A percentile compares a stretch with the other conserved stretches of the same genome.
Evolutionary conservation across 2,888 invertebrate species (phyloP).

Genomic region (Neria commutata): DNA sequence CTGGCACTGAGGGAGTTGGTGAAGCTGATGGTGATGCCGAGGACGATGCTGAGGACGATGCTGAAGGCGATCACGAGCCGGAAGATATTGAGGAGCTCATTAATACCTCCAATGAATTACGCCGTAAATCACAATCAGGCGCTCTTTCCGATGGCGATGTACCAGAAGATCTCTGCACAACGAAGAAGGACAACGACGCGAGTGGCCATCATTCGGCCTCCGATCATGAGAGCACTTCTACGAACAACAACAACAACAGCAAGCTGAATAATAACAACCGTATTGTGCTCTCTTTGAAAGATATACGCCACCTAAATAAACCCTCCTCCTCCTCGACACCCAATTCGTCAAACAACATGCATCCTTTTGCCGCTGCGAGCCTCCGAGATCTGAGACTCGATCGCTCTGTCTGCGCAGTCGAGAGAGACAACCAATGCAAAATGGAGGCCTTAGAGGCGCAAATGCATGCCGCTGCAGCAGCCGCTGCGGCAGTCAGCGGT

Average conservation of each 20-base stretch:
- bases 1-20: constrained; percentile 63
- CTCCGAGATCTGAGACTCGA: constrained; percentile 45
- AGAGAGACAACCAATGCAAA: constrained; percentile 53
- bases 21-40: constrained; percentile 43
- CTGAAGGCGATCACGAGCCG: constrained; percentile 35
- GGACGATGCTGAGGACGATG: constrained; percentile 43
- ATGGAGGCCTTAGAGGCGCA: constrained; percentile 57
- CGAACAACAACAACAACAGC: constrained; percentile 52
- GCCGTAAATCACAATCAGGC: constrained; percentile 49
- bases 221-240: constrained; percentile 42
- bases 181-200: constrained; percentile 47
- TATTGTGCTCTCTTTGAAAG: constrained; percentile 60
- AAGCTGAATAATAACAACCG: constrained; percentile 57
- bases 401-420: constrained; percentile 35
- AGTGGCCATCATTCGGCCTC: constrained; percentile 33
- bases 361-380: constrained; percentile 49
- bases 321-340: constrained; percentile 50
- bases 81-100: constrained; percentile 58
- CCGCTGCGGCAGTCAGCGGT: constrained; percentile 47
- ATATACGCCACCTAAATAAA: constrained; percentile 60
- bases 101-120: constrained; percentile 49
- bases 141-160: constrained; percentile 52
- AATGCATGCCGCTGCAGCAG: constrained; percentile 57
- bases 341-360: constrained; percentile 32
- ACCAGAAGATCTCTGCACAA: constrained; percentile 61